Conservation (phyloP, 1,140 invertebrate genomes). For the Metaphire vulgaris region DNA sequence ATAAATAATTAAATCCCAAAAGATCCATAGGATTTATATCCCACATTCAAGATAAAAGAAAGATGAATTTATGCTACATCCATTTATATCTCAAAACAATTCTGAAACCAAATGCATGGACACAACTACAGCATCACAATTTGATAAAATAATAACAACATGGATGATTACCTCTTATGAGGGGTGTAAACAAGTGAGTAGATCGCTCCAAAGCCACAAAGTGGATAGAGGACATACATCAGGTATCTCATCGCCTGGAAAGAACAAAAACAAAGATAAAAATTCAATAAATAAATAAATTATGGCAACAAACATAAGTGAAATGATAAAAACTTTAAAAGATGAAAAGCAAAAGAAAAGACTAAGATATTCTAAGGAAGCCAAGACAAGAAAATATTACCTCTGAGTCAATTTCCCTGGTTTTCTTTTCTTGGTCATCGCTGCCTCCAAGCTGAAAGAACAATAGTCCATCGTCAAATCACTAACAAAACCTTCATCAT, state of each 20-base stretch:
- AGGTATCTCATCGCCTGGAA: constrained; percentile 73
- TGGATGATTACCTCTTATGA: constrained; percentile 57
- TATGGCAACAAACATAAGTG: neutral
- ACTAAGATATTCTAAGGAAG: neutral
- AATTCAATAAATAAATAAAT: neutral
- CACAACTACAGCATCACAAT: too few species aligned
- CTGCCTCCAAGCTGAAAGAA: neutral
- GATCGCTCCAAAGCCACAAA: constrained; percentile 74
- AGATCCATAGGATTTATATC: neutral
- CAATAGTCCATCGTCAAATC: neutral
- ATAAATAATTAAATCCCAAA: neutral
- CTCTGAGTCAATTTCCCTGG: neutral
- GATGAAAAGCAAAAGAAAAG: neutral
- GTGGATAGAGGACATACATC: constrained; percentile 81
- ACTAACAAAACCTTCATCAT: neutral
- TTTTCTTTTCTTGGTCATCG: neutral
- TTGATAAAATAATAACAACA: too few species aligned
- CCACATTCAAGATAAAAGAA: neutral
- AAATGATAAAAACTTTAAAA: neutral
- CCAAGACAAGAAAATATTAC: neutral
- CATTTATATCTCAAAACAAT: neutral
- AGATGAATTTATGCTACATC: neutral
- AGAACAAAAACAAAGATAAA: constrained; percentile 6
- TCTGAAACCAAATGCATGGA: neutral
- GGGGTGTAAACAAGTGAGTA: constrained; percentile 88